Evolutionary conservation across 2,888 invertebrate species (phyloP).

Genomic region (Aphodius granarius): DNA sequence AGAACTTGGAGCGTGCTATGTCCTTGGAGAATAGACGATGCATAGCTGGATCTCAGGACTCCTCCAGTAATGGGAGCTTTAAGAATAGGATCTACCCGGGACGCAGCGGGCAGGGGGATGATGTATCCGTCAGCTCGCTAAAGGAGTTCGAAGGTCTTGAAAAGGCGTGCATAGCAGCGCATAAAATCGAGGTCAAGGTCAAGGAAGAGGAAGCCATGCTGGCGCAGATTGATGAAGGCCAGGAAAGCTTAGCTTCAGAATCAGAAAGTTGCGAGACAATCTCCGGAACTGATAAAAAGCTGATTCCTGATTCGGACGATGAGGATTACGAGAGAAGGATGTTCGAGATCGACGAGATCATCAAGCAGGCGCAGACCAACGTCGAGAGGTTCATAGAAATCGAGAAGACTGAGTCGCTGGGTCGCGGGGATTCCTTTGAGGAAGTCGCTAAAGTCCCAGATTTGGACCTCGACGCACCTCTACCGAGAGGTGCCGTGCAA

Average conservation of each 20-base stretch:
- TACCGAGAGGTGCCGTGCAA: conserved; percentile 47
- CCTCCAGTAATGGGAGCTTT: conserved; percentile 78
- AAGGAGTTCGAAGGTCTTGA: conserved; percentile 94
- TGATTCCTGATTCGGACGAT: conserved; percentile 58
- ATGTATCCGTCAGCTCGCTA: conserved; percentile 81
- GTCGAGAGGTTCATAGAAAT: conserved; percentile 65
- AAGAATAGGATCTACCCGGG: conserved; percentile 71
- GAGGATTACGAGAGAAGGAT: conserved; percentile 68
- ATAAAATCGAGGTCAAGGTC: conserved; percentile 79
- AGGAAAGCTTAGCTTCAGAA: conserved; percentile 59
- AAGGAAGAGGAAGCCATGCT: conserved; percentile 84
- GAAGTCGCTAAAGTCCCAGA: conserved; percentile 59
- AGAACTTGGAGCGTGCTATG: conserved; percentile 84
- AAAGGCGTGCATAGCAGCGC: conserved; percentile 82
- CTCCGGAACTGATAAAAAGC: conserved; percentile 62
- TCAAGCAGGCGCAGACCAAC: conserved; percentile 67
- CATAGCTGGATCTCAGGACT: conserved; percentile 75
- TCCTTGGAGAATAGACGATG: conserved; percentile 75
- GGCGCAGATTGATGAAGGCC: conserved; percentile 57
- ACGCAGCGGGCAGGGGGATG: conserved; percentile 79
- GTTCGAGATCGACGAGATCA: conserved; percentile 70
- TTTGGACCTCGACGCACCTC: conserved; percentile 55
- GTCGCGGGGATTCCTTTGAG: conserved; percentile 57
- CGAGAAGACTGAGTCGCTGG: conserved; percentile 59
- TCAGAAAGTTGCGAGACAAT: conserved; percentile 63